Base-by-base conservation (phyloP, 1,140 invertebrate genomes). In the Ephestia elutella region DNA sequence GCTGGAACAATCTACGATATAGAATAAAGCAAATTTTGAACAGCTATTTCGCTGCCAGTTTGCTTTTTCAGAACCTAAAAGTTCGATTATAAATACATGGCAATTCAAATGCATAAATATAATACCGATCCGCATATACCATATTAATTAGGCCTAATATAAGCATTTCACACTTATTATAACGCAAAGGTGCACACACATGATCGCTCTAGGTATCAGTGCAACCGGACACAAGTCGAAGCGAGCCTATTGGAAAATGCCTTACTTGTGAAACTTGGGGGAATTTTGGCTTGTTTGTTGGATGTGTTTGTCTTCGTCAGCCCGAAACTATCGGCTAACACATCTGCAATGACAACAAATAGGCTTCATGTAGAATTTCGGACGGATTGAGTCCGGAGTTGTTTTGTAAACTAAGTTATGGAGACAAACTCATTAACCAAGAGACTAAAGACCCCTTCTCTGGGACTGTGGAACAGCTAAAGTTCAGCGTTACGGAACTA, bases 281-380 rank as follows among this genome's bases (percentile, higher is more conserved):
- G 55, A 54, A 64, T 64, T 64, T 74, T 61, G 75, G 78, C 75
- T 56, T 75, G 66, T 68, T 79, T 78, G 64, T 63, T 69, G 58
- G 67, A 73, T 67, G 72, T 71, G 68, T 65, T 64, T 70, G 61
- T 72, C 70, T 80, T 79, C 68, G 68, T 57, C 66, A 82, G 72
- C 62, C 78, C 76, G 65, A 82, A 84, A 78, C 81, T 82, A 74
- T 78, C 81, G 54, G 81, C 78, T 73, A 84, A 71, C 58, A 78
- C 73, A 78, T 82, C 81, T 84, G 81, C 50, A 84, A 84, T 58
- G 51, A 78, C 44, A 76, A 75, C 57, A 72, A 66, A 65, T 65
- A 15, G n/a, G 38, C 38, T 44, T 44, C 38, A 44, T 44, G 38
- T 44, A 44, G 38, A 44, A 44, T 44, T 35, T 35, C 32, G n/a